Percentiles rank a stretch among this genome's conserved stretches.
Conservation (phyloP, 2,113 vertebrate genomes). For the Clarias gariepinus region DNA sequence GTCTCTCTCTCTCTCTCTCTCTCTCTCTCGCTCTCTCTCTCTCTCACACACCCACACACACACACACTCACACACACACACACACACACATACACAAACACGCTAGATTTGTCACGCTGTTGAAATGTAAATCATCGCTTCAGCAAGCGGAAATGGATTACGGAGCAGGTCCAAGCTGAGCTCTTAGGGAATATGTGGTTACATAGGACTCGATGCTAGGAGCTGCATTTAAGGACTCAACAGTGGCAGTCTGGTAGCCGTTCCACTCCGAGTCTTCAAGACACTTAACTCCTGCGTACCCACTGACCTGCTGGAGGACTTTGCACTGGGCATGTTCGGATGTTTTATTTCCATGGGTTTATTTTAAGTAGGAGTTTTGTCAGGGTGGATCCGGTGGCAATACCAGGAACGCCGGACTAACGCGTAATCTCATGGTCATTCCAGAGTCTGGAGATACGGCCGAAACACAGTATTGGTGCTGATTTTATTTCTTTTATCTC, state of each 20-base stretch:
- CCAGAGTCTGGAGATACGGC: too few relatives aligned
- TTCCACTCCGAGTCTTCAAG: not conserved
- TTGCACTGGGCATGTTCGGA: not conserved
- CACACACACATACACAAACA: not conserved
- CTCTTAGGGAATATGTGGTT: not conserved
- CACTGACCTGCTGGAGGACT: not conserved
- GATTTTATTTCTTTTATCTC: too few relatives aligned
- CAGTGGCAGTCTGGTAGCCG: not conserved
- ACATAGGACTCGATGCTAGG: not conserved
- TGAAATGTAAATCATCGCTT: constrained; percentile 12
- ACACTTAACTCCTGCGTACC: not conserved
- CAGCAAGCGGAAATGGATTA: not conserved
- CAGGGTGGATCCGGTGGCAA: not conserved
- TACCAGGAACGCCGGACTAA: not conserved
- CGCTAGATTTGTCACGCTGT: constrained; percentile 23
- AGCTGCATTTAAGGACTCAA: not conserved
- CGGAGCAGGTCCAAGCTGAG: not conserved
- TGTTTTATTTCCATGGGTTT: not conserved
- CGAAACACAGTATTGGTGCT: too few relatives aligned
- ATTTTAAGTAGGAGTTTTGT: not conserved
- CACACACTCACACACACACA: constrained; percentile 3
- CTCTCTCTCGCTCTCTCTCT: not conserved
- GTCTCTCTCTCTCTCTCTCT: too few relatives aligned
- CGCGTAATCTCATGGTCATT: not conserved
- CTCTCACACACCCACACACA: too few relatives aligned